Percentiles rank a stretch among this genome's conserved stretches.
Evolutionary conservation across 2,113 vertebrate species (phyloP).

Genomic region (Siniperca knerii): DNA sequence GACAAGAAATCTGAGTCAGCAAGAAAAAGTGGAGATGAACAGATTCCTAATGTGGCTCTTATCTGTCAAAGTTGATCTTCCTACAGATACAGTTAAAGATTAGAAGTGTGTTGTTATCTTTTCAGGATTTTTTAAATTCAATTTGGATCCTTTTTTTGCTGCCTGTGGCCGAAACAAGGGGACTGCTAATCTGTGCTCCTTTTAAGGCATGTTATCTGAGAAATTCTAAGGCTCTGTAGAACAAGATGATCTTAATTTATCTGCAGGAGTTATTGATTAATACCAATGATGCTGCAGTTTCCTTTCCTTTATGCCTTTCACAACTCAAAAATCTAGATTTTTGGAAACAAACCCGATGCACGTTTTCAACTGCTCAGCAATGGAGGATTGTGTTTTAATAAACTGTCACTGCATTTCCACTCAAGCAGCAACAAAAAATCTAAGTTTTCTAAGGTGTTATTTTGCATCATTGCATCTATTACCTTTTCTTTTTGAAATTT

Average conservation of each 20-base stretch:
- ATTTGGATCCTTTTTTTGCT: not conserved
- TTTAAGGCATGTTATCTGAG: not conserved
- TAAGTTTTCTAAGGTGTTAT: not conserved
- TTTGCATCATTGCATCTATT: not conserved
- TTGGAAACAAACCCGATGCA: not conserved
- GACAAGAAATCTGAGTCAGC: not conserved
- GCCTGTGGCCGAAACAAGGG: not conserved
- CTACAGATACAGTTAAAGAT: constrained; percentile 23
- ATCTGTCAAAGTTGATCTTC: constrained; percentile 28
- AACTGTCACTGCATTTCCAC: not conserved
- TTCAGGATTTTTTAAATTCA: not conserved
- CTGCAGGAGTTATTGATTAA: constrained; percentile 12
- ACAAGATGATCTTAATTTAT: constrained; percentile 16
- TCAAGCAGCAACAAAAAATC: not conserved
- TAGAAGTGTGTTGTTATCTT: constrained; percentile 28
- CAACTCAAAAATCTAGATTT: not conserved
- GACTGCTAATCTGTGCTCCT: not conserved
- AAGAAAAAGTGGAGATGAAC: no score
- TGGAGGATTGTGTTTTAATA: not conserved
- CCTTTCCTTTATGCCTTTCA: constrained; percentile 5
- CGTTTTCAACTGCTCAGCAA: not conserved
- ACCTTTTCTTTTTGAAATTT: not conserved
- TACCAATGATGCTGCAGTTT: not conserved
- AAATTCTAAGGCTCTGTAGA: constrained; percentile 1
- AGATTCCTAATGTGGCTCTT: constrained; percentile 13